A percentile compares a stretch with the other conserved stretches of the same genome.
phyloP scores from a whole-genome alignment of 2,113 vertebrate genomes.

The Lampris megalopsis region DNA sequence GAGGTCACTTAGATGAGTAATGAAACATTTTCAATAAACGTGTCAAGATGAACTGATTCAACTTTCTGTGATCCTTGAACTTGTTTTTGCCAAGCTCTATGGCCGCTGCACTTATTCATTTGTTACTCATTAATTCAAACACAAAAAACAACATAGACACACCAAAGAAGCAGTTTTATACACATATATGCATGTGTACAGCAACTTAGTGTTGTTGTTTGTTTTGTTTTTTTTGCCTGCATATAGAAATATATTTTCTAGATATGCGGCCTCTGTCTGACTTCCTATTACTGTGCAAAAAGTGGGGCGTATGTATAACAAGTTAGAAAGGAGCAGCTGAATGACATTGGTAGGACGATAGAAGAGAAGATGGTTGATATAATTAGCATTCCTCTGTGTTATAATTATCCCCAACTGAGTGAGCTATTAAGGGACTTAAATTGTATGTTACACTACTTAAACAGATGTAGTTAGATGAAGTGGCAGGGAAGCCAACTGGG shows the following conservation, averaged over 20 bases:
- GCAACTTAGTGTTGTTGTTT: too few relatives aligned
- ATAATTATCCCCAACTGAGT: slow-evolving; percentile 74
- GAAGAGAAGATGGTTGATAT: slow-evolving; percentile 71
- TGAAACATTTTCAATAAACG: too few relatives aligned
- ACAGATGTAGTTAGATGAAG: slow-evolving; percentile 48
- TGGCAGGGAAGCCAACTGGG: slow-evolving; percentile 5
- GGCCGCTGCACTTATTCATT: background rate
- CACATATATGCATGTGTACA: too few relatives aligned
- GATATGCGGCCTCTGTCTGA: slow-evolving; percentile 9
- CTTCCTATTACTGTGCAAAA: slow-evolving; percentile 49
- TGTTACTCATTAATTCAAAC: slow-evolving; percentile 23
- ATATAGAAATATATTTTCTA: background rate
- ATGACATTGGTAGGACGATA: slow-evolving; percentile 79
- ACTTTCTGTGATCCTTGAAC: too few relatives aligned
- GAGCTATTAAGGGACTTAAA: slow-evolving; percentile 67
- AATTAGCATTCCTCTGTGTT: slow-evolving; percentile 75
- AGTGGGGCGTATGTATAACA: slow-evolving; percentile 63
- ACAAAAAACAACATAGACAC: background rate
- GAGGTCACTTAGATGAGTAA: too few relatives aligned
- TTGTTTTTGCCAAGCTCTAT: slow-evolving; percentile 6
- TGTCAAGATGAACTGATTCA: too few relatives aligned
- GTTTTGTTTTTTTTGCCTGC: too few relatives aligned
- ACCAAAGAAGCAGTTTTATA: too few relatives aligned
- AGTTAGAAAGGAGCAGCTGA: slow-evolving; percentile 61
- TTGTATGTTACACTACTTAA: slow-evolving; percentile 61